These are phyloP conservation scores for Mellilla xanthometata DNA, from an alignment of 2,888 invertebrate genomes.

Conservation along the genomic window DNA sequence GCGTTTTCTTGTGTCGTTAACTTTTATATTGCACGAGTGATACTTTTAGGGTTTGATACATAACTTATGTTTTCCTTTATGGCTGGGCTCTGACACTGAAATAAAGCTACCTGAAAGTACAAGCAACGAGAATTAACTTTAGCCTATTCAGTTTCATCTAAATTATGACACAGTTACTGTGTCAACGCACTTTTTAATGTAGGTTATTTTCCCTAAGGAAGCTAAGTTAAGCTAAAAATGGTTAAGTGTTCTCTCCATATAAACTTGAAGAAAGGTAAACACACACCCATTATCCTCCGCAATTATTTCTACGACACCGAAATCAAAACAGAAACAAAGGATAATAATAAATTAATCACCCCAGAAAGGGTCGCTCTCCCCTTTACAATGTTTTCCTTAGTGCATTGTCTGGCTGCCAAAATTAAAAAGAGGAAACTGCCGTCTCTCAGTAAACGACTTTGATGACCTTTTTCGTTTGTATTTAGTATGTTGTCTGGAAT, in stretches of 20 bases:
- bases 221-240: too few relatives aligned
- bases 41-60: slow-evolving; percentile 80
- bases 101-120: neutral
- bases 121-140: too few relatives aligned
- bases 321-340: slow-evolving; percentile 79
- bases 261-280: neutral
- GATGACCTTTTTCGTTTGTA: slow-evolving; percentile 52
- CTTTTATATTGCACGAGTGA: slow-evolving; percentile 83
- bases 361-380: slow-evolving; percentile 70
- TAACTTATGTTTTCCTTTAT: slow-evolving; percentile 61
- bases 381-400: slow-evolving; percentile 75
- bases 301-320: slow-evolving; percentile 49
- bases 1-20: slow-evolving; percentile 84
- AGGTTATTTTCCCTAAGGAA: too few relatives aligned
- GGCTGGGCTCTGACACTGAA: slow-evolving; percentile 5
- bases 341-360: slow-evolving; percentile 80
- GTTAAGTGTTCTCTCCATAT: too few relatives aligned
- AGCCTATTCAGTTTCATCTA: too few relatives aligned
- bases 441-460: slow-evolving; percentile 57
- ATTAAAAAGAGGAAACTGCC: slow-evolving; percentile 76
- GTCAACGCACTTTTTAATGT: too few relatives aligned
- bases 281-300: slow-evolving; percentile 18
- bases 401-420: slow-evolving; percentile 77
- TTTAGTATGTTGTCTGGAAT: neutral
- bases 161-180: too few relatives aligned